These are phyloP conservation scores for Eupeodes corollae DNA, from an alignment of 1,140 invertebrate species.

Conservation along the genomic window DNA sequence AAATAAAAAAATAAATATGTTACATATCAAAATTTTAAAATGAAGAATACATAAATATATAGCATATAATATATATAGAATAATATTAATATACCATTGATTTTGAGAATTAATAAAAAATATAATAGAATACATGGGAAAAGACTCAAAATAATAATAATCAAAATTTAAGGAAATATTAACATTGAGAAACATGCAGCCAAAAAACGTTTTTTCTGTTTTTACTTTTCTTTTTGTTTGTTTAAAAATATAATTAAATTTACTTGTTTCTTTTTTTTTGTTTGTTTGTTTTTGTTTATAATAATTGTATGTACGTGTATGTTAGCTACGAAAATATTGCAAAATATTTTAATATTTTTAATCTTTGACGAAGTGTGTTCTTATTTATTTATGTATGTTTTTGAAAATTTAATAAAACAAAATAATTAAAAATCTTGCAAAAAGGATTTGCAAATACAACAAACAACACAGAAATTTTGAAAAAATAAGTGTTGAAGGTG, in stretches of 20 bases:
- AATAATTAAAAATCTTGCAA: neutral
- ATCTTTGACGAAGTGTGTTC: conserved; percentile 38
- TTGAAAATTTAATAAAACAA: conserved; percentile 6
- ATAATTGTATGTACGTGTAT: too few species aligned
- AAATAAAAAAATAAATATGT: conserved; percentile 2
- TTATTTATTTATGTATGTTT: conserved; percentile 9
- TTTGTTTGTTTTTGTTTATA: neutral
- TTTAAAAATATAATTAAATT: conserved; percentile 4
- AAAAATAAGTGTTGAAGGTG: too few species aligned
- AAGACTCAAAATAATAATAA: conserved; percentile 9
- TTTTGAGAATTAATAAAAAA: conserved; percentile 1
- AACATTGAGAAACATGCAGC: conserved; percentile 38
- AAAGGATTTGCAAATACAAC: too few species aligned
- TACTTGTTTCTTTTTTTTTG: too few species aligned
- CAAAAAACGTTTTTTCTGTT: neutral
- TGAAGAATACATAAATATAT: conserved; percentile 1
- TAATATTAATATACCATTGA: neutral
- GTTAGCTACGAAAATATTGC: conserved; percentile 7
- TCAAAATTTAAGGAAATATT: conserved; percentile 24
- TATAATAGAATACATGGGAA: neutral
- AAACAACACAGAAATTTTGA: too few species aligned
- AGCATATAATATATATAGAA: conserved; percentile 1
- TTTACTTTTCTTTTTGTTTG: conserved; percentile 3
- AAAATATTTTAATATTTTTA: conserved; percentile 28
- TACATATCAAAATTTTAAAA: conserved; percentile 3